These are phyloP conservation scores for Fringilla coelebs DNA, from an alignment of 2,797 vertebrate genomes.

Conservation along the genomic window DNA sequence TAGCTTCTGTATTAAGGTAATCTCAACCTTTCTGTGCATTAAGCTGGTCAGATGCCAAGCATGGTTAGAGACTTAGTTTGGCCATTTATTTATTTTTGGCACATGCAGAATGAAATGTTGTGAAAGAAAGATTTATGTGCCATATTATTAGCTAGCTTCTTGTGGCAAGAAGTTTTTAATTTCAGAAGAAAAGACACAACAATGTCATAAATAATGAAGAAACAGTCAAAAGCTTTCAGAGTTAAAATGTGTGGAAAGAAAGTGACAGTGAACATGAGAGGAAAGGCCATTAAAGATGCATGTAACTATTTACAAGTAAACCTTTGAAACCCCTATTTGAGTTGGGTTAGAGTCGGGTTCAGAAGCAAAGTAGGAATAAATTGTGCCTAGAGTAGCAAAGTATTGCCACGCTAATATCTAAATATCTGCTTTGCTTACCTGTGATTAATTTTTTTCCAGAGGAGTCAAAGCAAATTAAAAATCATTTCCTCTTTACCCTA, in stretches of 20 bases:
- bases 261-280: constrained; percentile 57
- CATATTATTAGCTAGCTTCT: constrained; percentile 60
- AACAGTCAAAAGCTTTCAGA: constrained; percentile 68
- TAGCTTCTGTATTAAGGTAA: constrained; percentile 37
- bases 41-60: constrained; percentile 57
- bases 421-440: neutral
- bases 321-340: constrained; percentile 42
- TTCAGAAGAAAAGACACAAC: constrained; percentile 69
- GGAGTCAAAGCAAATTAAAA: neutral
- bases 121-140: constrained; percentile 52
- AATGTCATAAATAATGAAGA: constrained; percentile 70
- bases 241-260: constrained; percentile 63
- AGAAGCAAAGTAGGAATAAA: neutral
- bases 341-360: neutral
- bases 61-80: constrained; percentile 12
- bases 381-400: neutral
- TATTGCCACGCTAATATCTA: neutral
- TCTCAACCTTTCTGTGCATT: constrained; percentile 45
- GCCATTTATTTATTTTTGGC: constrained; percentile 49
- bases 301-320: constrained; percentile 61
- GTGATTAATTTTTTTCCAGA: neutral
- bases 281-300: constrained; percentile 57
- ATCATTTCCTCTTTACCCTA: neutral
- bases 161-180: constrained; percentile 62
- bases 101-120: constrained; percentile 25